A percentile compares a stretch with the other conserved stretches of the same genome.
Conservation (phyloP, 2,113 vertebrate species). For the Girardinichthys multiradiatus region DNA sequence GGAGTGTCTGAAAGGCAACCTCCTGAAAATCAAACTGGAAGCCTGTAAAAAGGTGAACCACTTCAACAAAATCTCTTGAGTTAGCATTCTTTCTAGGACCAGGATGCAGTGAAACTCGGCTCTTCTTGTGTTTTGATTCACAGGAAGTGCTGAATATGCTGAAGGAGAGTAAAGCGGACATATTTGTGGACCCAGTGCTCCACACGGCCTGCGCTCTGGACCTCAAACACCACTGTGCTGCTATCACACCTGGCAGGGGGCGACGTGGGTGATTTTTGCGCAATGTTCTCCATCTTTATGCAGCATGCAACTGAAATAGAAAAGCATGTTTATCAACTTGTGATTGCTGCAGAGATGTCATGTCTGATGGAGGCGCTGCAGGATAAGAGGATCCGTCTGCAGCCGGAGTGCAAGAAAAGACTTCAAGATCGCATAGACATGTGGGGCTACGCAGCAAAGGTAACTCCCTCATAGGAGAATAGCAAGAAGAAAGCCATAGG, state of each 20-base stretch:
- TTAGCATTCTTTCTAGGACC: neutral
- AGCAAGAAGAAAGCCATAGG: neutral
- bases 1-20: slow-evolving; percentile 95
- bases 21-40: slow-evolving; percentile 92
- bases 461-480: slow-evolving; percentile 42
- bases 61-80: too few species aligned
- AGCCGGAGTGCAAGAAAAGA: slow-evolving; percentile 97
- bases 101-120: neutral
- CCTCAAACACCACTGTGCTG: slow-evolving; percentile 97
- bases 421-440: slow-evolving; percentile 97
- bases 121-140: neutral
- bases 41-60: slow-evolving; percentile 88
- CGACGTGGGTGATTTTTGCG: slow-evolving; percentile 81
- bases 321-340: neutral
- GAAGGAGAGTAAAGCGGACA: slow-evolving; percentile 98
- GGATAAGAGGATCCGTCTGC: slow-evolving; percentile 93
- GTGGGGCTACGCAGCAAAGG: slow-evolving; percentile 99
- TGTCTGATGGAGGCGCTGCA: slow-evolving; percentile 96
- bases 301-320: neutral
- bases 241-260: slow-evolving; percentile 91
- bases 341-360: slow-evolving; percentile 88
- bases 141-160: slow-evolving; percentile 98
- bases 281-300: neutral
- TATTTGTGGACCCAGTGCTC: slow-evolving; percentile 97
- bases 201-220: slow-evolving; percentile 97